Evolutionary conservation across 2,113 vertebrate species (phyloP), one percentile per base, ranked within the genome.

Genomic region (Dasyornis broadbenti): DNA sequence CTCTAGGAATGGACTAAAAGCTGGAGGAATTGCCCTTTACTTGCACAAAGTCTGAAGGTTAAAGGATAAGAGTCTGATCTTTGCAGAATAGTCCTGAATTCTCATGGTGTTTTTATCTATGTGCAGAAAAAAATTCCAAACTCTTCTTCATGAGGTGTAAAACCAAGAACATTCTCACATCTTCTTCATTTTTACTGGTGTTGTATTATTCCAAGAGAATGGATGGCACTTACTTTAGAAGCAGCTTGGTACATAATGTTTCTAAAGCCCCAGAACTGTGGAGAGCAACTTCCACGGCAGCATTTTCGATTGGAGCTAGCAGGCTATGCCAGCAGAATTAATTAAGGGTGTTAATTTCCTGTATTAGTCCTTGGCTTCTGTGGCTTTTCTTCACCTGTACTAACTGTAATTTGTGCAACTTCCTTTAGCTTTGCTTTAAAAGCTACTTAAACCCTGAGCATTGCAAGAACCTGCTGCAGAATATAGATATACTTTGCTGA

Each of bases 401-500:
- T 75, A 82, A 65, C 88, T 65, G 28, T 65, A 78, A 95, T 90
- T 95, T 82, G 76, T 90, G 56, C 26, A 65, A 86, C 86, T 94
- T 96, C 86, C 82, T 96, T 94, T 83, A 78, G 28, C 64, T 90
- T 92, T 90, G 7, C 60, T 94, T 92, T 92, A 92, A 92, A 95
- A 85, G 86, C 81, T 89, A 21, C 95, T 96, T 96, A 95, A 95
- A 81, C 57, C 56, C 69, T 23, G 40, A 92, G 57, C 56, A 84
- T 82, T 65, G 93, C 88, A 79, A 82, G 76, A 93, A 81, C 72
- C 76, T 82, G 68, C 92, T 94, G 92, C 49, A 79, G 69, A 95
- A 95, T 92, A 95, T 82, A 93, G 92, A 96, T 97, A 95, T 64
- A 78, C 90, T 96, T 93, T 79, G 79, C 42, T 90, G 93, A 95